phyloP scores from a whole-genome alignment of 2,113 vertebrate species.

The Cephalopterus ornatus region DNA sequence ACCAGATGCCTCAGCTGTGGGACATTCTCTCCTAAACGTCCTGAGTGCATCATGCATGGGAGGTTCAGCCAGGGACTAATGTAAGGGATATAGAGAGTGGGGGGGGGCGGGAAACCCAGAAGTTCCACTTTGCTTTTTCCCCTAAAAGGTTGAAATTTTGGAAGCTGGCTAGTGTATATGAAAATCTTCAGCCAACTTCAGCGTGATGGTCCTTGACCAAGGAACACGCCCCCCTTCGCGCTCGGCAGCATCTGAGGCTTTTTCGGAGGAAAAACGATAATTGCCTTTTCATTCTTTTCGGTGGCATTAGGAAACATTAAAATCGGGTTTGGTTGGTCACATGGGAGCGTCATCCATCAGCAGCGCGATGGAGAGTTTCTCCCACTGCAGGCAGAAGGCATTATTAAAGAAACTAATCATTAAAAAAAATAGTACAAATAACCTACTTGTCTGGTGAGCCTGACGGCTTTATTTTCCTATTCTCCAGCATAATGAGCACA shows the following conservation, averaged over 20 bases:
- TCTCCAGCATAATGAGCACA: conserved; percentile 41
- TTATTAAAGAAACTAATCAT: conserved; percentile 74
- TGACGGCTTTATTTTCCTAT: conserved; percentile 51
- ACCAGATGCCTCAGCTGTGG: background rate
- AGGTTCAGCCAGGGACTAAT: background rate
- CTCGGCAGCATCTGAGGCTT: background rate
- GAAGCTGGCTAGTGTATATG: background rate
- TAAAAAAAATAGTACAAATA: conserved; percentile 65
- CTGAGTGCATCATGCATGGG: rapidly evolving
- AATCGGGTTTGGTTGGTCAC: conserved; percentile 8
- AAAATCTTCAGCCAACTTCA: rapidly evolving
- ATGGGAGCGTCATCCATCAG: conserved; percentile 3
- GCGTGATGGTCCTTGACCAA: rapidly evolving
- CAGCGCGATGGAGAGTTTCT: background rate
- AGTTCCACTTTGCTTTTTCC: background rate
- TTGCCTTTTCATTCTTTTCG: conserved; percentile 19
- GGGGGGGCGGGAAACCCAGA: rapidly evolving
- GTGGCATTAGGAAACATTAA: conserved; percentile 5
- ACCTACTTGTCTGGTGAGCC: conserved; percentile 58
- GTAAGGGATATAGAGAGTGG: rapidly evolving
- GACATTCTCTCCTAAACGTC: background rate
- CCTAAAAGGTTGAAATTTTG: background rate
- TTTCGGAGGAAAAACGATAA: background rate
- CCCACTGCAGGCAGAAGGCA: conserved; percentile 42
- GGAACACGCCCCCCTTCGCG: rapidly evolving